Percentiles rank a stretch among this genome's conserved stretches.
Evolutionary conservation across 2,113 vertebrate genomes (phyloP).

Genomic region (Camelus dromedarius): DNA sequence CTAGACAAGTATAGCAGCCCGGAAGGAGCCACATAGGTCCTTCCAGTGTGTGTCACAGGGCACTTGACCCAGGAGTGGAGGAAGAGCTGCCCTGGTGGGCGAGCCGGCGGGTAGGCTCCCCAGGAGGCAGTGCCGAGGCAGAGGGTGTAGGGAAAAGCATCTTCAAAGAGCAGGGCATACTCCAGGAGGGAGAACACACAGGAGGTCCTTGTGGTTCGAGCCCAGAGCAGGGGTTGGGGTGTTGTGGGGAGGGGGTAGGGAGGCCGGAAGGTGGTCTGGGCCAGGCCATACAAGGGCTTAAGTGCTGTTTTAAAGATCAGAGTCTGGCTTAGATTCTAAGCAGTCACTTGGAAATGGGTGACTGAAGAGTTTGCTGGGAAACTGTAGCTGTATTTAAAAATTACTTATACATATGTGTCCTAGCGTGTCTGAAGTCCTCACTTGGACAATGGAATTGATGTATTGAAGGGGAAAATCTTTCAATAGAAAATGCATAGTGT

Average conservation of each 20-base stretch:
- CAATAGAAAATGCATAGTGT: background rate
- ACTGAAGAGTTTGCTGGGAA: background rate
- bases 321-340: background rate
- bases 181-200: background rate
- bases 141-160: background rate
- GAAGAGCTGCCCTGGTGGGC: background rate
- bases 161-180: background rate
- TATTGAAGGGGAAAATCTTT: background rate
- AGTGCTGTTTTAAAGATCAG: background rate
- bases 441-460: background rate
- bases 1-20: background rate
- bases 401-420: background rate
- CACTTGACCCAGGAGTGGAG: background rate
- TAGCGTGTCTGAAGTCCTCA: background rate
- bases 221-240: no score
- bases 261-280: background rate
- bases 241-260: no score
- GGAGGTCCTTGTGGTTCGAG: background rate
- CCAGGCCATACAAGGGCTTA: background rate
- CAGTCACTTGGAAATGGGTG: background rate
- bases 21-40: background rate
- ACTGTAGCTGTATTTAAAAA: background rate
- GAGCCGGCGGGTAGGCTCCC: no score
- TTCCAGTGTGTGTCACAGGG: background rate
- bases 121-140: background rate